Evolutionary conservation across 2,797 vertebrate genomes (phyloP).

Genomic region (Limosa lapponica): DNA sequence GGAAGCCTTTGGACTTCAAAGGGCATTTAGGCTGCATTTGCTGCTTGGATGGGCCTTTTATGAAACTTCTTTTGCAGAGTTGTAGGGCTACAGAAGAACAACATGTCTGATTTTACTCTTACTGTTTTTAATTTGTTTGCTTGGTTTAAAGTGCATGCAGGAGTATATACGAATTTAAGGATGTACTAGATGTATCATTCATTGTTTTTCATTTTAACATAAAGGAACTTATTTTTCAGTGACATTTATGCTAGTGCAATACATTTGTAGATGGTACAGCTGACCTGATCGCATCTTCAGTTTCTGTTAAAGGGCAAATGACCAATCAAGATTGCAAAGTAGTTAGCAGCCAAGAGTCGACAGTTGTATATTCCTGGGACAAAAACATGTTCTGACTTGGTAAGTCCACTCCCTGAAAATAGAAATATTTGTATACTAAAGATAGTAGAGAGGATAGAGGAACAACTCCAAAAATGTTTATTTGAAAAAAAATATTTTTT

Average conservation of each 20-base stretch:
- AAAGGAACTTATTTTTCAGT: not conserved
- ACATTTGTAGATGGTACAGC: not conserved
- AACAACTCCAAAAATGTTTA: not conserved
- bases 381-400: not conserved
- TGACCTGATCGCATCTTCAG: not conserved
- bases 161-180: not conserved
- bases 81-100: not conserved
- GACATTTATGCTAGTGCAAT: not conserved
- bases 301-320: not conserved
- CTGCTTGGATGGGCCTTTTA: constrained; percentile 51
- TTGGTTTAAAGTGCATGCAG: not conserved
- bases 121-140: not conserved
- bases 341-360: not conserved
- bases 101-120: not conserved
- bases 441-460: not conserved
- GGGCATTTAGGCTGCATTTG: constrained; percentile 30
- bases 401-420: not conserved
- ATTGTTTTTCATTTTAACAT: not conserved
- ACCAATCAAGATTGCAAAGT: not conserved
- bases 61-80: not conserved
- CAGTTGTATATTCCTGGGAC: not conserved
- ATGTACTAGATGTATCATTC: not conserved
- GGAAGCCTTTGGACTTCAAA: constrained; percentile 19
- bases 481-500: not conserved
- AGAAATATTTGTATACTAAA: not conserved